phyloP scores from a whole-genome alignment of 2,888 invertebrate species.

The Isotomurus palustris region DNA sequence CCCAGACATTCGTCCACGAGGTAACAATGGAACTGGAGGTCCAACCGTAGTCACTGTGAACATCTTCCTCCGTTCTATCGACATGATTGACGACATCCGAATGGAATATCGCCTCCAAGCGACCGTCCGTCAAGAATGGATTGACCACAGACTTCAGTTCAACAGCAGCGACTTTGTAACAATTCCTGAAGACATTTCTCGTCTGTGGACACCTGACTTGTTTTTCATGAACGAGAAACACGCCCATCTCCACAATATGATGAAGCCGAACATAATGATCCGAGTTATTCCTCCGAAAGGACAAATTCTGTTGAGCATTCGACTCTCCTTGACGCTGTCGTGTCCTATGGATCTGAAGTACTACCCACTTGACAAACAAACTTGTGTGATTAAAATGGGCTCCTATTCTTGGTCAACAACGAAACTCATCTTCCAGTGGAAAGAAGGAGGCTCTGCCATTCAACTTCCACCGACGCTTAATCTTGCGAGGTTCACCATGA shows the following conservation, averaged over 20 bases:
- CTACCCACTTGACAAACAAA: slow-evolving; percentile 28
- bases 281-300: slow-evolving; percentile 15
- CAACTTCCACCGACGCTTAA: neutral
- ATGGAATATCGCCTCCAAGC: slow-evolving; percentile 9
- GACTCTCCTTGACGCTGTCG: slow-evolving; percentile 17
- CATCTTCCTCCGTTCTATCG: slow-evolving; percentile 7
- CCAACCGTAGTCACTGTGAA: slow-evolving; percentile 4
- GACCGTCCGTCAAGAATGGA: slow-evolving; percentile 8
- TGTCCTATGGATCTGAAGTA: slow-evolving; percentile 22
- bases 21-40: slow-evolving; percentile 2
- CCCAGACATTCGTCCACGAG: slow-evolving; percentile 1
- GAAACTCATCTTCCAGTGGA: slow-evolving; percentile 5
- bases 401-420: neutral
- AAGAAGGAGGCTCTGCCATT: neutral
- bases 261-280: slow-evolving; percentile 13
- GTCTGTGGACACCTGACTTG: slow-evolving; percentile 8
- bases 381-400: slow-evolving; percentile 15
- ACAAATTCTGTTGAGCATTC: slow-evolving; percentile 6
- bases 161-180: neutral
- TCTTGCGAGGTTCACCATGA: slow-evolving; percentile 7
- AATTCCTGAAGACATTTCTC: slow-evolving; percentile 6
- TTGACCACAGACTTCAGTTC: neutral
- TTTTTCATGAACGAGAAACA: slow-evolving; percentile 8
- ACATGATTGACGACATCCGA: slow-evolving; percentile 9
- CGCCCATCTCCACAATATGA: neutral